Evolutionary conservation across 2,113 vertebrate species (phyloP).

Genomic region (Peromyscus polionotus): DNA sequence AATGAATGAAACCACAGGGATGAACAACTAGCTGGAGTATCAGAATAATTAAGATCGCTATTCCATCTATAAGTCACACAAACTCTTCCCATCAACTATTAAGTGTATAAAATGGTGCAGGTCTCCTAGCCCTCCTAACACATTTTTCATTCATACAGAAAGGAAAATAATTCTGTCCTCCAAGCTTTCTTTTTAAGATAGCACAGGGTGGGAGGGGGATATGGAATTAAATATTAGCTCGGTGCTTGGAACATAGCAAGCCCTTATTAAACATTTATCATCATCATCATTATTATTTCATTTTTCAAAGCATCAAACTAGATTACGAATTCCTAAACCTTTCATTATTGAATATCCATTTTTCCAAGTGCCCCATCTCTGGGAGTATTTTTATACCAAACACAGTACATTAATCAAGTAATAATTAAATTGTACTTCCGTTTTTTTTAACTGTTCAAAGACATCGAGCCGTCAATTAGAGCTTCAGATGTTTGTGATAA

Average conservation of each 20-base stretch:
- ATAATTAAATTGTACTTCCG: slow-evolving; percentile 9
- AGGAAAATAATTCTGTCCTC: background rate
- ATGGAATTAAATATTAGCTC: background rate
- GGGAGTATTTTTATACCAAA: background rate
- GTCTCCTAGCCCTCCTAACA: background rate
- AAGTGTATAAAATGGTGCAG: background rate
- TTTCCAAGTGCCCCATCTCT: background rate
- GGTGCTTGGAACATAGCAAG: slow-evolving; percentile 7
- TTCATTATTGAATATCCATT: slow-evolving; percentile 36
- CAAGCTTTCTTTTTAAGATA: background rate
- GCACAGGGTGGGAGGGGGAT: background rate
- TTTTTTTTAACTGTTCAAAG: slow-evolving; percentile 51
- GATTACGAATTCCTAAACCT: background rate
- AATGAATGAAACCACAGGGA: background rate
- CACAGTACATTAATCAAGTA: background rate
- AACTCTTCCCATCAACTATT: background rate
- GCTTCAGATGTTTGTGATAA: slow-evolving; percentile 34
- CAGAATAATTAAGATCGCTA: background rate
- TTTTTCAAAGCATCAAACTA: slow-evolving; percentile 34
- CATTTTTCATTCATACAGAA: background rate
- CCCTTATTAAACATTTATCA: background rate
- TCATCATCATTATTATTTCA: slow-evolving; percentile 32
- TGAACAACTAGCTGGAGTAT: background rate
- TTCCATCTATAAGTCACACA: background rate
- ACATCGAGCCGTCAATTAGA: background rate